phyloP scores from a whole-genome alignment of 2,113 vertebrate species.

The Odocoileus virginianus region DNA sequence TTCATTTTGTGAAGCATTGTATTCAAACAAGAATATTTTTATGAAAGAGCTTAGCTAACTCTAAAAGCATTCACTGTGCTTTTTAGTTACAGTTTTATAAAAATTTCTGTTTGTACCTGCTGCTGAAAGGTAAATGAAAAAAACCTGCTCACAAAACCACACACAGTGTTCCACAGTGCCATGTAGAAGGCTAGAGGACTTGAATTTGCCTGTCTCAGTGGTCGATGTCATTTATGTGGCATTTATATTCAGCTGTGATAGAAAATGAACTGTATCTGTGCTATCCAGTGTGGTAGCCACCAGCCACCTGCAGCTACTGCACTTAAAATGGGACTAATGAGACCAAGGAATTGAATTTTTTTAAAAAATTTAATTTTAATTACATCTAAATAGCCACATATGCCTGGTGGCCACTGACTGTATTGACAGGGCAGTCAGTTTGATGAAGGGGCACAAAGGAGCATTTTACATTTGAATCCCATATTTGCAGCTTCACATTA shows the following conservation, averaged over 20 bases:
- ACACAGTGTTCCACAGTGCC: not conserved
- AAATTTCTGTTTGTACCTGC: not conserved
- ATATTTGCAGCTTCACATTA: not conserved
- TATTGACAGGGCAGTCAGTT: not conserved
- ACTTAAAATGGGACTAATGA: not conserved
- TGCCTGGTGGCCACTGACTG: not conserved
- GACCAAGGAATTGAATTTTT: not conserved
- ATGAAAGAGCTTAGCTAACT: not conserved
- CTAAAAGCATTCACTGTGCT: not conserved
- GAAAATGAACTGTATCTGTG: not conserved
- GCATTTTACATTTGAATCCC: not conserved
- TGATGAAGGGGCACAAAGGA: not conserved
- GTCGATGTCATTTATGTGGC: not conserved
- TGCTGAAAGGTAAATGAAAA: not conserved
- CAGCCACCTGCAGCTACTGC: not conserved
- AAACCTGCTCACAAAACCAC: not conserved
- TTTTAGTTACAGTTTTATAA: not conserved
- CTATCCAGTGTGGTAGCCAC: not conserved
- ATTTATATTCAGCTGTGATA: not conserved
- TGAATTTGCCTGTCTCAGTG: not conserved
- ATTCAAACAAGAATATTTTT: not conserved
- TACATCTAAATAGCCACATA: not conserved
- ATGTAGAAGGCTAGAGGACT: not conserved
- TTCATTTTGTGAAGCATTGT: conserved; percentile 17
- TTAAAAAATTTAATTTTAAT: not conserved